Base-by-base conservation (phyloP, 1,140 invertebrate species). In the Diprion similis region DNA sequence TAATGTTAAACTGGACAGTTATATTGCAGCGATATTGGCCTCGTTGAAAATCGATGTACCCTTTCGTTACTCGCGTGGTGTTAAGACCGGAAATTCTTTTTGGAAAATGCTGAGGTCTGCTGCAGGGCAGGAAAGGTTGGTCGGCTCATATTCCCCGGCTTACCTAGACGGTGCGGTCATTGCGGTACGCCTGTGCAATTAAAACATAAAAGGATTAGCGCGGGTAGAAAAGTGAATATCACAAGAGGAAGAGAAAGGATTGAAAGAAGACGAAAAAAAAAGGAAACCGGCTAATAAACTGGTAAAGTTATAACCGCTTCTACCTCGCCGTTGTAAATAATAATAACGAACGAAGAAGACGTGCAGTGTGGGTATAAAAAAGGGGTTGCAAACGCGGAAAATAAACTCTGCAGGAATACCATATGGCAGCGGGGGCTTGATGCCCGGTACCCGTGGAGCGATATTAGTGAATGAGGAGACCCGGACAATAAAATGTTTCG, bases 141-240 rank as follows among this genome's bases (percentile, higher is more conserved):
- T 6, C 24, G 24, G 24, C 24, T 6, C 24, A 6, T 4, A 37
- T 37, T 6, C 1, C 24, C n/a, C 51, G 51, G 51, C 51, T 59
- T 59, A 59, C 51, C 51, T 59, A 59, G 51, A 15, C 51, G 51
- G 51, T 59, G 24, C 24, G 51, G 51, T 59, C 51, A 59, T 59
- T 17, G 51, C 51, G 51, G 51, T 37, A 37, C 24, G 24, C 51
- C 51, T 59, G 51, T 17, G 51, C 51, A 59, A 59, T 59, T 59
- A 59, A 59, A 59, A 59, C 51, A 59, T 59, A 59, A 59, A 59
- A 59, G 51, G 51, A 59, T 59, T 59, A 59, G 51, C 51, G 51
- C n/a, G n/a, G 11, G 24, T 37, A 37, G 24, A 37, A 37, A 37
- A 37, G 24, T 37, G 24, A 37, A 37, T 37, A 37, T 37, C 24